A percentile compares a stretch with the other conserved stretches of the same genome.
These are phyloP conservation scores for Hermaeophaga mercurialis DNA, from an alignment of 2,888 invertebrate genomes.

Conservation along the genomic window DNA sequence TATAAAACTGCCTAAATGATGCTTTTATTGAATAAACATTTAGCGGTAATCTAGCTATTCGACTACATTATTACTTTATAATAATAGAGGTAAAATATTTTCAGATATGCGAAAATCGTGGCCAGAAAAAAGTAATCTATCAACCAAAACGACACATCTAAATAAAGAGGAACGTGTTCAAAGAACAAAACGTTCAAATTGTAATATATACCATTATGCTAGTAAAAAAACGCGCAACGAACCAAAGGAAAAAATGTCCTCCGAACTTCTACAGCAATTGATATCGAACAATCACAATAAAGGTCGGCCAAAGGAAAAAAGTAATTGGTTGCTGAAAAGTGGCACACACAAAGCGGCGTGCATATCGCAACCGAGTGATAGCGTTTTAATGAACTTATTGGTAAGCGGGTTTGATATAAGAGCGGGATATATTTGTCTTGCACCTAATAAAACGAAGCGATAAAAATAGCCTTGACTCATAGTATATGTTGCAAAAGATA, in stretches of 20 bases:
- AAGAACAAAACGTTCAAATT: conserved; percentile 44
- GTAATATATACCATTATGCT: conserved; percentile 46
- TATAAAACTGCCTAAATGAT: too few relatives aligned
- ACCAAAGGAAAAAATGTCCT: conserved; percentile 55
- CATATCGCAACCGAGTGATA: conserved; percentile 66
- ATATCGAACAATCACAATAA: conserved; percentile 59
- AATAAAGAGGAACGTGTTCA: conserved; percentile 38
- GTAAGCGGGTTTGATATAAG: conserved; percentile 94
- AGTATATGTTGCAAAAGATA: background rate
- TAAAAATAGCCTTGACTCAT: conserved; percentile 39
- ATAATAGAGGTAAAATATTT: conserved; percentile 5
- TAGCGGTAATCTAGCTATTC: background rate
- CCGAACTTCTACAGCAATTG: conserved; percentile 66
- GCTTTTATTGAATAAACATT: too few relatives aligned
- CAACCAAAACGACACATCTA: conserved; percentile 15
- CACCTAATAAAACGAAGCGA: conserved; percentile 60
- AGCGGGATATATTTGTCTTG: conserved; percentile 88
- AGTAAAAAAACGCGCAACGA: conserved; percentile 49
- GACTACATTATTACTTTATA: background rate
- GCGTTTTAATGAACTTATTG: conserved; percentile 92
- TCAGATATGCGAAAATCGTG: conserved; percentile 36
- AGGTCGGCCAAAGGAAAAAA: conserved; percentile 52
- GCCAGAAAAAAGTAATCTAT: conserved; percentile 33
- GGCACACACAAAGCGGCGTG: conserved; percentile 54
- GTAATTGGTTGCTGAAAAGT: conserved; percentile 53